Conservation (phyloP, 2,888 invertebrate genomes). For the Oligia latruncula region DNA sequence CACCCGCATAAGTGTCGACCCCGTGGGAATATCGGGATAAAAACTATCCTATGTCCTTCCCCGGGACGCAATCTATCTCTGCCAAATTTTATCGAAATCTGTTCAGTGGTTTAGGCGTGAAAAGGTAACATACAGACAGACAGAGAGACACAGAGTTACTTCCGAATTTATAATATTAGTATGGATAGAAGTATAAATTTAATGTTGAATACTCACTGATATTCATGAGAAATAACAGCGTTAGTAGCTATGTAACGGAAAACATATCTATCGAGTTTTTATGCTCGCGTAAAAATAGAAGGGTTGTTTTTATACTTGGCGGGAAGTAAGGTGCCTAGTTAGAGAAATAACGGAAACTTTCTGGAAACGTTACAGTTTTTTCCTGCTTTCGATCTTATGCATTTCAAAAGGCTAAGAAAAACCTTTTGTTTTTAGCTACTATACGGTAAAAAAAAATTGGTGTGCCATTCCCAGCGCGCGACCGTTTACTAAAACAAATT, state of each 20-base stretch:
- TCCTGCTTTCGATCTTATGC: neutral
- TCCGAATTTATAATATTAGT: no score
- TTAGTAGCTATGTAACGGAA: neutral
- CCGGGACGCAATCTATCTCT: no score
- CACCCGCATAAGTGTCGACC: no score
- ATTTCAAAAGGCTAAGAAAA: conserved; percentile 4
- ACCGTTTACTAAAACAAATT: neutral
- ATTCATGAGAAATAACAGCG: neutral
- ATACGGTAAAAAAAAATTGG: neutral
- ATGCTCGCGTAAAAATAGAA: conserved; percentile 2
- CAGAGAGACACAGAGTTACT: no score
- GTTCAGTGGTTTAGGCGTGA: no score
- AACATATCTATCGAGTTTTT: neutral
- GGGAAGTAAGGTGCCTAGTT: neutral
- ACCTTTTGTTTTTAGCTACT: neutral
- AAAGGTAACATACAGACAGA: no score
- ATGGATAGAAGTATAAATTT: neutral
- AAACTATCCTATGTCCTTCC: no score
- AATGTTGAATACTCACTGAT: conserved; percentile 1
- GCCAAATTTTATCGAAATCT: no score
- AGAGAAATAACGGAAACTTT: conserved; percentile 9
- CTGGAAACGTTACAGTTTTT: conserved; percentile 5
- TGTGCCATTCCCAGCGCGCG: no score
- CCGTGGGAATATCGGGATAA: no score
- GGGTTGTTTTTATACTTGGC: neutral